Evolutionary conservation across 2,888 invertebrate species (phyloP).

Genomic region (Heliconius charithonia): DNA sequence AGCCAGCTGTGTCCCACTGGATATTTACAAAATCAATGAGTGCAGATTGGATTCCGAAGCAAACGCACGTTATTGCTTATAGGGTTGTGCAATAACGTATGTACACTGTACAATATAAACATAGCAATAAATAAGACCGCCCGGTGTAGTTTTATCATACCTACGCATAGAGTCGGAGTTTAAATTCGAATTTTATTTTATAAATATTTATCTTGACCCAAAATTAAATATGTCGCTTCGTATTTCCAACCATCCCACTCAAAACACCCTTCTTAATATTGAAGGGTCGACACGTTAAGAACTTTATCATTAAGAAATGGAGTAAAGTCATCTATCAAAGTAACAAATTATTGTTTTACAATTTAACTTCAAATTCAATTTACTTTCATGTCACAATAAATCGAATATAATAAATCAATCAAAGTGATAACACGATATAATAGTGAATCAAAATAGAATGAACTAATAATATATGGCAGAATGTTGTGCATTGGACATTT

Average conservation of each 20-base stretch:
- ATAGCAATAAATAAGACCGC: conserved; percentile 1
- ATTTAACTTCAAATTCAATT: conserved; percentile 11
- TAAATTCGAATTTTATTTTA: conserved; percentile 1
- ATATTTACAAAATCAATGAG: conserved; percentile 50
- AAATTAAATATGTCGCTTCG: neutral
- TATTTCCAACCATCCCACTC: neutral
- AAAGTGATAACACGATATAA: conserved; percentile 23
- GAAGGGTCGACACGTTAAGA: neutral
- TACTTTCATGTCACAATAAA: conserved; percentile 12
- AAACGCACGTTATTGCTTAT: conserved; percentile 36
- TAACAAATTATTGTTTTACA: neutral
- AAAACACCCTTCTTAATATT: neutral
- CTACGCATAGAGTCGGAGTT: neutral
- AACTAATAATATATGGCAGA: conserved; percentile 30
- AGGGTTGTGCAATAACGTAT: conserved; percentile 28
- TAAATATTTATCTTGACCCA: neutral
- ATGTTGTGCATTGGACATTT: conserved; percentile 33
- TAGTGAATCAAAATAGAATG: conserved; percentile 26
- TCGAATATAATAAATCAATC: conserved; percentile 34
- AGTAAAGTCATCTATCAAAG: conserved; percentile 1
- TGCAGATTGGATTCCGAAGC: conserved; percentile 42
- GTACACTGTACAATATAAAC: neutral
- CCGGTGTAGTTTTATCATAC: neutral
- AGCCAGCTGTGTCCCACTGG: conserved; percentile 47
- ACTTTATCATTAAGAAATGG: neutral